Conservation (phyloP, 2,888 invertebrate genomes). For the Amblyjoppa proteus region DNA sequence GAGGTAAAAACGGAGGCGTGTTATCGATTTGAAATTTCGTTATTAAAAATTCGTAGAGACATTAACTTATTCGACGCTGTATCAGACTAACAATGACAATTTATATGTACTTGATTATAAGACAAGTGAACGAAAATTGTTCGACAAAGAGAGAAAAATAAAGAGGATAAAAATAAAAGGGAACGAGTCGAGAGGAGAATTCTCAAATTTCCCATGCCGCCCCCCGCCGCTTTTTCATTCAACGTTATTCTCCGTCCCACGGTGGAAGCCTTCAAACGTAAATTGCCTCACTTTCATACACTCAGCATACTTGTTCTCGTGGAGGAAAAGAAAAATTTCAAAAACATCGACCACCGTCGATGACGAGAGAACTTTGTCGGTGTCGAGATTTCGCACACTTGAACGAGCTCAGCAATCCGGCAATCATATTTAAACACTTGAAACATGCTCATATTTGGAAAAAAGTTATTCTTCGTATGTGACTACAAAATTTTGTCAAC, state of each 20-base stretch:
- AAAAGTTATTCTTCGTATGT: too few relatives aligned
- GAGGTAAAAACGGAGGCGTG: not conserved
- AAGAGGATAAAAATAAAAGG: conserved; percentile 1
- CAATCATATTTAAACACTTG: too few relatives aligned
- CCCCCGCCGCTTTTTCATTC: conserved; percentile 29
- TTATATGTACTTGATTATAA: too few relatives aligned
- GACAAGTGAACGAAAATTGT: too few relatives aligned
- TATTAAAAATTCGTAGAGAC: too few relatives aligned
- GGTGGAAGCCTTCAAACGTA: conserved; percentile 42
- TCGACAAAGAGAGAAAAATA: conserved; percentile 1
- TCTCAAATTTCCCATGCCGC: not conserved
- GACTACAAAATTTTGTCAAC: too few relatives aligned
- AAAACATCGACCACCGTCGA: not conserved
- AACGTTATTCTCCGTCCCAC: conserved; percentile 24
- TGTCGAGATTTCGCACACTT: not conserved
- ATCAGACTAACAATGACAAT: too few relatives aligned
- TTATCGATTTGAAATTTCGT: not conserved
- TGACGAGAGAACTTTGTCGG: not conserved
- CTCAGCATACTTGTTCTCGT: not conserved
- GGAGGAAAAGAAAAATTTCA: not conserved
- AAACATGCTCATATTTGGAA: too few relatives aligned
- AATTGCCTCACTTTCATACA: conserved; percentile 33
- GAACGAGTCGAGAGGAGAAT: conserved; percentile 18
- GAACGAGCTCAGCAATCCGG: not conserved
- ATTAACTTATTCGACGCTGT: too few relatives aligned